phyloP scores from a whole-genome alignment of 2,113 vertebrate species.

The Myodes glareolus region DNA sequence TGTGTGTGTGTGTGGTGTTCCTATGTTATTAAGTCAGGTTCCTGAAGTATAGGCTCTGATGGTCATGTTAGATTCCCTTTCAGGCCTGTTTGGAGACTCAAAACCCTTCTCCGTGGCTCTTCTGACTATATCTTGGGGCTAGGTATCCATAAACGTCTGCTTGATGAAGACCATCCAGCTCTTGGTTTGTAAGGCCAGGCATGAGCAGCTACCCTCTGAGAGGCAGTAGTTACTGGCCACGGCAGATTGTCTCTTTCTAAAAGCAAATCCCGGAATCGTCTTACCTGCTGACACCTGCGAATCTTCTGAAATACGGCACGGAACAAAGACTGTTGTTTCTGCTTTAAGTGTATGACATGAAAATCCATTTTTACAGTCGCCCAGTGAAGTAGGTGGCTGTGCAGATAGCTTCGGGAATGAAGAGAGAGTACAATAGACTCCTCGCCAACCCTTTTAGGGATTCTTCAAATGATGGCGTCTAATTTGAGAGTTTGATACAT shows the following conservation, averaged over 20 bases:
- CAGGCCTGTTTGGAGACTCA: neutral
- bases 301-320: constrained; percentile 35
- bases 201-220: neutral
- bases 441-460: constrained; percentile 50
- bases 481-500: constrained; percentile 61
- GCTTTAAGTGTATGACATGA: constrained; percentile 46
- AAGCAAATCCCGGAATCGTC: constrained; percentile 2
- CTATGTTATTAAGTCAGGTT: neutral
- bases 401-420: constrained; percentile 57
- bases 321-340: constrained; percentile 54
- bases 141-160: neutral
- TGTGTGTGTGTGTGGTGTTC: neutral
- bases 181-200: neutral
- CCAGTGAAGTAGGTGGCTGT: constrained; percentile 8
- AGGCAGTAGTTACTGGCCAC: neutral
- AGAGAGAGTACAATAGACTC: constrained; percentile 52
- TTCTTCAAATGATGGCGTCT: constrained; percentile 56
- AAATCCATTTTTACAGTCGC: constrained; percentile 56
- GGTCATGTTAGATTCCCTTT: neutral
- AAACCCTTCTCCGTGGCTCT: neutral
- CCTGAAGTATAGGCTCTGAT: neutral
- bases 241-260: constrained; percentile 34
- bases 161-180: constrained; percentile 23
- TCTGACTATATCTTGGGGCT: neutral
- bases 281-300: constrained; percentile 45